Base-by-base conservation (phyloP, 2,797 vertebrate genomes). In the Pagetopsis macropterus region DNA sequence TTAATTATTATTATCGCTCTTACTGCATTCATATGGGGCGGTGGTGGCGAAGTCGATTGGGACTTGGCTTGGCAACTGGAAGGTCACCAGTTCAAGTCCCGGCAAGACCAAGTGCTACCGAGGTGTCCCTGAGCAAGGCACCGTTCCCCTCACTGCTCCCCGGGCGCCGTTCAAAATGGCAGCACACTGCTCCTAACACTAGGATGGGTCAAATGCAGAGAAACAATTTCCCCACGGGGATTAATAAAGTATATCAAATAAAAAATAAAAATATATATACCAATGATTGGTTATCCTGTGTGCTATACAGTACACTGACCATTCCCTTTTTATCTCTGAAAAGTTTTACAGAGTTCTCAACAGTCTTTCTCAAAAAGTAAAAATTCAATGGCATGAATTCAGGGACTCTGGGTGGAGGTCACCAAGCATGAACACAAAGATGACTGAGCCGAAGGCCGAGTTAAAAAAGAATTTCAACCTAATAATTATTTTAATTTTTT, bases 371-470 rank as follows among this genome's bases (percentile, higher is more conserved):
- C 17, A 60, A 69, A 82, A 67, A 43, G 23, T 51, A 3, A 67
- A 41, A 71, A 21, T 56, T 73, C 41, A 61, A 14, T 72, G 27
- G 41, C 19, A 43, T 33, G 21, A 41, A 70, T 46, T 63, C 54
- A 61, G 57, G 27, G 44, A 48, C 37, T 54, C 55, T 70, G 43
- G 56, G 16, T 71, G 64, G 75, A 80, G 56, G 58, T 82, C 63
- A 81, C 60, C 9, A 61, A 74, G 50, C 44, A 56, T 59, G 66
- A 76, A 73, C 45, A 55, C 21, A 83, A 69, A 74, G 23, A 72
- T 62, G 45, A 56, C 40, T 66, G 61, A 78, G 49, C 5, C 46
- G 19, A 75, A 59, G 64, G 59, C 13, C 40, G 46, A 70, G 33
- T 37, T 37, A 37, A 23, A 51, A 23, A 49, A 40, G 3, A 55